Conservation (phyloP, 2,888 invertebrate species). For the Napeogenes sylphis region DNA sequence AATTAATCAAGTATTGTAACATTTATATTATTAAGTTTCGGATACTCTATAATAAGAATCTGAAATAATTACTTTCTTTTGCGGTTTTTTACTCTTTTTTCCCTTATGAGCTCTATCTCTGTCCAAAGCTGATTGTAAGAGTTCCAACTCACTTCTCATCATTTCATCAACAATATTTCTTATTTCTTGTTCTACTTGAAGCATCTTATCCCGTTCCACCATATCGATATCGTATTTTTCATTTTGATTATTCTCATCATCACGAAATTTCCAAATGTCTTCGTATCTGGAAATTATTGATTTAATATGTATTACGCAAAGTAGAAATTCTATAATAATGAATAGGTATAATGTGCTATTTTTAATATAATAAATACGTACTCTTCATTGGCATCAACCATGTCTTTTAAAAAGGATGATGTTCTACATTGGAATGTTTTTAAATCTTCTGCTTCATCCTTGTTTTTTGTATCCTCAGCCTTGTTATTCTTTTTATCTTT, state of each 20-base stretch:
- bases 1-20: too few relatives aligned
- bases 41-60: neutral
- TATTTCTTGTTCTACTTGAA: conserved; percentile 89
- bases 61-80: conserved; percentile 76
- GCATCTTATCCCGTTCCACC: conserved; percentile 89
- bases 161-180: conserved; percentile 88
- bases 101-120: conserved; percentile 84
- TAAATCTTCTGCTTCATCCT: conserved; percentile 81
- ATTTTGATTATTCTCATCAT: conserved; percentile 84
- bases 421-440: conserved; percentile 81
- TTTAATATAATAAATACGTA: conserved; percentile 48
- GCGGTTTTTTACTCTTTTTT: conserved; percentile 86
- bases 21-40: too few relatives aligned
- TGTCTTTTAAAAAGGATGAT: conserved; percentile 84
- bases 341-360: neutral
- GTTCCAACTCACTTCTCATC: conserved; percentile 82
- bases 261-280: conserved; percentile 89
- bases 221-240: conserved; percentile 89
- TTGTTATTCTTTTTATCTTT: conserved; percentile 80
- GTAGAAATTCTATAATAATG: neutral
- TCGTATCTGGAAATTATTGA: conserved; percentile 75
- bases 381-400: conserved; percentile 85
- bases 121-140: conserved; percentile 85
- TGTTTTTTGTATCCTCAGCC: conserved; percentile 70
- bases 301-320: too few relatives aligned